Evolutionary conservation across 1,140 invertebrate species (phyloP), one percentile per base, ranked within the genome.

Genomic region (Brachionus plicatilis): DNA sequence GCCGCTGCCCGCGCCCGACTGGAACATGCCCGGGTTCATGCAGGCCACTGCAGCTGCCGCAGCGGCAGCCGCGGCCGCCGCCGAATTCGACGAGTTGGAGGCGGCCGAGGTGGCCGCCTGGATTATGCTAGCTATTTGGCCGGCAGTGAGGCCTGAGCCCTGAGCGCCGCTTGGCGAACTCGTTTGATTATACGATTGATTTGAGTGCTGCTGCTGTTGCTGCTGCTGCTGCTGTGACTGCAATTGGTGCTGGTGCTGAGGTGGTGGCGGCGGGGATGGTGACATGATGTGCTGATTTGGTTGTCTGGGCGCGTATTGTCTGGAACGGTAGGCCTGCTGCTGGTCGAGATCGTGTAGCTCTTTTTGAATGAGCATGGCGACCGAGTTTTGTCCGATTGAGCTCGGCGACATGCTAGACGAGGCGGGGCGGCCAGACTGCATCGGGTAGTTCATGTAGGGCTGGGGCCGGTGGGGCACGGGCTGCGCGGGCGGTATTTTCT

Each of bases 291-390:
- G 72, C 14, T 76, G 72, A 76, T 47, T 50, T 33, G 72, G 29
- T 50, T 76, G 41, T 50, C 72, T 24, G 1, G 43, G 11, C 20
- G 11, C 8, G 43, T 50, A 76, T 24, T 47, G 20, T 29, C 43
- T 11, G 0, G 20, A 27, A 6, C 45, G 72, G 9, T 76, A 27
- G 24, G 0, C 20, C n/a, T 37, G 33, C 17, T 76, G 72, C 45
- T 76, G 72, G 20, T 76, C 72, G 0, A 76, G n/a, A 27, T 76
- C 72, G 11, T 76, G 72, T 27, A 76, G 43, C 24, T 76, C 43
- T 76, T 76, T 76, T 50, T 76, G 72, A 29, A 76, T 76, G 4
- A 76, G 14, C 72, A 76, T 76, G 27, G 11, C 72, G 27, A 76
- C 45, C 8, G 72, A 50, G 50, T 76, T 76, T 50, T 47, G 72